Evolutionary conservation across 2,113 vertebrate genomes (phyloP).

Genomic region (Zosterops borbonicus): DNA sequence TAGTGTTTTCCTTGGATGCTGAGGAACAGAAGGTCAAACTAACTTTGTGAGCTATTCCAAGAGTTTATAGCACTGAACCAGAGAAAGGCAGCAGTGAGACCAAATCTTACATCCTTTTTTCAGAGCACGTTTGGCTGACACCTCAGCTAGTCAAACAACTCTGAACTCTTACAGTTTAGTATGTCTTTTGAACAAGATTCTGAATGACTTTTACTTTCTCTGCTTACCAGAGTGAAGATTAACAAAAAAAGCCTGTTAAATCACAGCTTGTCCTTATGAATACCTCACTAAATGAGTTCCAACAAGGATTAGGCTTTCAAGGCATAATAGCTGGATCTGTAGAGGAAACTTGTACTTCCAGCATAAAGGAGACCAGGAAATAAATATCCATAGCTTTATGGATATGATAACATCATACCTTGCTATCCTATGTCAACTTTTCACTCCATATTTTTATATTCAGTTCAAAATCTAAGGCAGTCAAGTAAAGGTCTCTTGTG

Average conservation of each 20-base stretch:
- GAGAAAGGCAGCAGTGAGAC: neutral
- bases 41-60: constrained; percentile 12
- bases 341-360: neutral
- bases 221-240: neutral
- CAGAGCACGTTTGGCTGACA: neutral
- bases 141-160: constrained; percentile 6
- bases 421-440: neutral
- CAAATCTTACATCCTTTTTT: constrained; percentile 4
- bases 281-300: neutral
- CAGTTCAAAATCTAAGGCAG: neutral
- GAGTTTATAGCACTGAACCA: constrained; percentile 15
- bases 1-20: neutral
- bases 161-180: neutral
- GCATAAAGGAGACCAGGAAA: neutral
- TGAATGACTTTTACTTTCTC: neutral
- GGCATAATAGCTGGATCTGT: neutral
- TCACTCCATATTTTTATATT: neutral
- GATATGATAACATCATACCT: neutral
- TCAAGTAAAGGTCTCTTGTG: neutral
- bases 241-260: neutral
- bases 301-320: neutral
- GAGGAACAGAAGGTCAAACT: neutral
- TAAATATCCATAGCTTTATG: neutral
- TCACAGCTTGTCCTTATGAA: neutral
- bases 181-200: neutral